Conservation (phyloP, 2,113 vertebrate species). For the Ariopsis seemanni region DNA sequence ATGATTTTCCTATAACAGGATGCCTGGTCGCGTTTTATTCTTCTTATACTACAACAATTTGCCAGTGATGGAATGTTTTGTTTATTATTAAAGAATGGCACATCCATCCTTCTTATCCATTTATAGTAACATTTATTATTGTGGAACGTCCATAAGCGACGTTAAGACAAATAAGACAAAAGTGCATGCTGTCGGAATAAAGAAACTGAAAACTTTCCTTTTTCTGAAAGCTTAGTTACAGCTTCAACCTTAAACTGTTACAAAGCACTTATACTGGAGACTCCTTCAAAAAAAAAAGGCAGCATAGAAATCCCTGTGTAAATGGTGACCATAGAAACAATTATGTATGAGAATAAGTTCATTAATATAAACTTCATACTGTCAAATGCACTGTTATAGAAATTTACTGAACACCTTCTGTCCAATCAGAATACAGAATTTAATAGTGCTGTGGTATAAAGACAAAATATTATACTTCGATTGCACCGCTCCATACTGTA, state of each 20-base stretch:
- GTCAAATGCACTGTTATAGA: background rate
- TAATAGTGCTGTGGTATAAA: background rate
- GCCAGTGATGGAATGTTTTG: background rate
- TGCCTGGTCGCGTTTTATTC: background rate
- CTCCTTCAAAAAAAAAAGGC: background rate
- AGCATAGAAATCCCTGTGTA: background rate
- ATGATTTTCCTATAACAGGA: background rate
- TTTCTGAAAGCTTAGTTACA: background rate
- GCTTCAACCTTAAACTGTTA: background rate
- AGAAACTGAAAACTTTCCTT: background rate
- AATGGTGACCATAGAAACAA: background rate
- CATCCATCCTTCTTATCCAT: background rate
- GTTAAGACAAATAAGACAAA: background rate
- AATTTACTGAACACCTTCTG: background rate
- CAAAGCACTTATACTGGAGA: background rate
- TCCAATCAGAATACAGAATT: slow-evolving; percentile 2
- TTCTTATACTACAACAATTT: background rate
- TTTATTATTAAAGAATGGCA: background rate
- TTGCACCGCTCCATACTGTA: background rate
- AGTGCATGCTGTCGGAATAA: background rate
- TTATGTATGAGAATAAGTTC: background rate
- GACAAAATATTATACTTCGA: background rate
- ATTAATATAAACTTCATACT: background rate
- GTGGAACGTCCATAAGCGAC: background rate
- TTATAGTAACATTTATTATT: background rate